A percentile compares a stretch with the other conserved stretches of the same genome.
Conservation (phyloP, 2,113 vertebrate species). For the Pontoporia blainvillei region DNA sequence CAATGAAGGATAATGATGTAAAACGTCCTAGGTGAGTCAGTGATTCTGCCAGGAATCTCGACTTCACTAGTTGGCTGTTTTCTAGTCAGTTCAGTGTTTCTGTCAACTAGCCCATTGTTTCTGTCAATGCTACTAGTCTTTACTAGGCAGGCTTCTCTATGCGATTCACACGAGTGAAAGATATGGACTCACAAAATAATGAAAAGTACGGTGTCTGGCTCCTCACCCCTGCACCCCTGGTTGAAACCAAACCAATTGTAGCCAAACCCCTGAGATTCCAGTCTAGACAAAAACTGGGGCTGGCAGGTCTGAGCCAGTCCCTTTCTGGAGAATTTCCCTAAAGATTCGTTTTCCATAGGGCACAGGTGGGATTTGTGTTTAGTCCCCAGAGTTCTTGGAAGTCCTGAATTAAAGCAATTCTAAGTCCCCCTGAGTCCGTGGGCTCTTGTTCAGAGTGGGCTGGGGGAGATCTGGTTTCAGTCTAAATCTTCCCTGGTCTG, state of each 20-base stretch:
- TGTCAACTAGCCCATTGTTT: background rate
- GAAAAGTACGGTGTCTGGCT: background rate
- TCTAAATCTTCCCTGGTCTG: background rate
- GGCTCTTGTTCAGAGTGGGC: background rate
- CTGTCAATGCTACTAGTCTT: background rate
- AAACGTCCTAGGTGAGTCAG: slow-evolving; percentile 42
- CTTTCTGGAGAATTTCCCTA: slow-evolving; percentile 39
- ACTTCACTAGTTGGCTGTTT: background rate
- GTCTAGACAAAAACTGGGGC: background rate
- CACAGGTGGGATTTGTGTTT: background rate
- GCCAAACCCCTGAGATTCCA: slow-evolving; percentile 28
- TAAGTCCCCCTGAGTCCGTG: background rate
- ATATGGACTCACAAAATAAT: background rate
- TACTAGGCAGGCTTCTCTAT: background rate
- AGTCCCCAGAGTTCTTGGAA: slow-evolving; percentile 6
- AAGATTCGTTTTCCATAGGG: background rate
- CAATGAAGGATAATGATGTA: slow-evolving; percentile 32
- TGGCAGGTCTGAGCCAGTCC: slow-evolving; percentile 46
- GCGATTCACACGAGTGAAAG: background rate
- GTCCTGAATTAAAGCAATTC: background rate
- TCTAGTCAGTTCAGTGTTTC: background rate
- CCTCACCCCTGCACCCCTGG: background rate
- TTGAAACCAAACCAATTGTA: background rate
- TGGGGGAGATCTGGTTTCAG: background rate
- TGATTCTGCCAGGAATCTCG: background rate